Evolutionary conservation across 2,113 vertebrate species (phyloP).

Genomic region (Anoplopoma fimbria): DNA sequence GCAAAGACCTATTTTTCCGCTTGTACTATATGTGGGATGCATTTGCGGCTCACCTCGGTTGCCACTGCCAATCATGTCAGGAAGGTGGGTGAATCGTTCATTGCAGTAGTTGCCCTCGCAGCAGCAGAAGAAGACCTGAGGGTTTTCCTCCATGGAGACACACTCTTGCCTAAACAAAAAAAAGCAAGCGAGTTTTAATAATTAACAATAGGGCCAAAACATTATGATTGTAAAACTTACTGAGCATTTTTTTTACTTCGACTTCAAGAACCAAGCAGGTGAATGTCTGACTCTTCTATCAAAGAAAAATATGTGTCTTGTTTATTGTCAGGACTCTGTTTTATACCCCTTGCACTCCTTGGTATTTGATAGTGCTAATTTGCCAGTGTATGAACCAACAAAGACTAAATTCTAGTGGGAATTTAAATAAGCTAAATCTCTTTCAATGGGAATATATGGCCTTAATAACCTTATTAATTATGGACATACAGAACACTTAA

Average conservation of each 20-base stretch:
- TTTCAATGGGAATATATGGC: background rate
- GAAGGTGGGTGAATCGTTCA: conserved; percentile 95
- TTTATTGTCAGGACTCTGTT: background rate
- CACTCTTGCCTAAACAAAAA: conserved; percentile 91
- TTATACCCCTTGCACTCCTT: background rate
- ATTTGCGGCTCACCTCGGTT: conserved; percentile 72
- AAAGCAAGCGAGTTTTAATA: background rate
- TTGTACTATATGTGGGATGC: conserved; percentile 6
- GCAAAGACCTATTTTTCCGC: conserved; percentile 25
- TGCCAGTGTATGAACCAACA: background rate
- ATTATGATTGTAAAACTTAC: background rate
- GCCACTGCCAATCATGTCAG: conserved; percentile 86
- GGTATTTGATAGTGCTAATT: background rate
- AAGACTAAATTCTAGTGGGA: background rate
- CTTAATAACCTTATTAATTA: background rate
- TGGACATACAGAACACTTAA: background rate
- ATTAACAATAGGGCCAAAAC: background rate
- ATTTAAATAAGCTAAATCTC: background rate
- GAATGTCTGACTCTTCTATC: background rate
- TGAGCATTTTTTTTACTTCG: background rate
- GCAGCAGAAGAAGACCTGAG: conserved; percentile 99
- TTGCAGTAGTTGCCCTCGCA: conserved; percentile 99
- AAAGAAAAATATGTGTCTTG: background rate
- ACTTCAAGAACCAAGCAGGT: background rate
- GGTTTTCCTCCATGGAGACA: conserved; percentile 96